Conservation (phyloP, 2,797 vertebrate species). For the Sparidentex hasta region DNA sequence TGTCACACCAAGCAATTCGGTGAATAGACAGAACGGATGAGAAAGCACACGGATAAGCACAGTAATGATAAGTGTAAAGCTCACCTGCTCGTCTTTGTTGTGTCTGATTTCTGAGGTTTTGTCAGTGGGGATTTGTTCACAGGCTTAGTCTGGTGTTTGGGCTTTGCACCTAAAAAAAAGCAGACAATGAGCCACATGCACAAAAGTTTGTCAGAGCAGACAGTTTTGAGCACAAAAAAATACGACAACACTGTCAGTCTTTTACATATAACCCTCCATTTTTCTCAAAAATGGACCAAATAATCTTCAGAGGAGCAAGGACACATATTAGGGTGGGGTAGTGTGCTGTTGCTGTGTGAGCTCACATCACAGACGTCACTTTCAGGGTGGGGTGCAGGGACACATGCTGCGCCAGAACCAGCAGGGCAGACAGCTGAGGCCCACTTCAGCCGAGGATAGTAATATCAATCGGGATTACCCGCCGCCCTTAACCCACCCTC, state of each 20-base stretch:
- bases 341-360: conserved; percentile 7
- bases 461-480: conserved; percentile 33
- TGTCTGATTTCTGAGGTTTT: conserved; percentile 80
- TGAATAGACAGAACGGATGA: not conserved
- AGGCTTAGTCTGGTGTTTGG: conserved; percentile 78
- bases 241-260: not conserved
- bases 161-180: conserved; percentile 78
- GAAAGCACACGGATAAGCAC: not conserved
- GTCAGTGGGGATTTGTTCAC: conserved; percentile 75
- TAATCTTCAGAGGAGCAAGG: not conserved
- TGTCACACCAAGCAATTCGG: not conserved
- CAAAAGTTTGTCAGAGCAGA: not conserved
- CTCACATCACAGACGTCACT: conserved; percentile 23
- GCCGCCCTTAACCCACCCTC: conserved; percentile 26
- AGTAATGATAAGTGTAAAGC: not conserved
- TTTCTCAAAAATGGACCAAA: not conserved
- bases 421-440: conserved; percentile 50
- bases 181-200: conserved; percentile 23
- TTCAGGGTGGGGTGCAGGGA: conserved; percentile 21
- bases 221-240: not conserved
- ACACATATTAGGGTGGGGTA: not conserved
- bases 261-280: not conserved
- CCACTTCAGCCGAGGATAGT: conserved; percentile 16
- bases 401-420: conserved; percentile 21
- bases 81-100: conserved; percentile 84